Conservation (phyloP, 2,113 vertebrate species). For the Centropristis striata region DNA sequence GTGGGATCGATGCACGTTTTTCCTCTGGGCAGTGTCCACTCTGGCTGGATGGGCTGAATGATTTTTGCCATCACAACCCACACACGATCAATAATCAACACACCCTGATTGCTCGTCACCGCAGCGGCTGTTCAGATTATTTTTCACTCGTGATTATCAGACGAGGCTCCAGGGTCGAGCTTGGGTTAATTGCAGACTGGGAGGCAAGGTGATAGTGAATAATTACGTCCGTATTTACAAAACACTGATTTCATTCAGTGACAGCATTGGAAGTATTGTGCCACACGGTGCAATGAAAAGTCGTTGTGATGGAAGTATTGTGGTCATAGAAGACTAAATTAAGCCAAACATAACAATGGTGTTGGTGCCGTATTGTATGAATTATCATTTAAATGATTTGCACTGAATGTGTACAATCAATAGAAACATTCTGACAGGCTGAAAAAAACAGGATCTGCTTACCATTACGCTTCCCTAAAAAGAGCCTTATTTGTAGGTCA, state of each 20-base stretch:
- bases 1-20: conserved; percentile 58
- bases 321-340: background rate
- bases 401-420: background rate
- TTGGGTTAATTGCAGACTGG: conserved; percentile 47
- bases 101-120: conserved; percentile 38
- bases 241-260: conserved; percentile 7
- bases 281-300: too few relatives aligned
- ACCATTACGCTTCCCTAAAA: background rate
- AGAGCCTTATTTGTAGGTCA: too few relatives aligned
- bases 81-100: conserved; percentile 63
- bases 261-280: background rate
- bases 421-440: background rate
- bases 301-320: background rate
- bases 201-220: conserved; percentile 37
- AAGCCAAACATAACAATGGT: background rate
- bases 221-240: conserved; percentile 51
- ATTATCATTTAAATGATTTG: background rate
- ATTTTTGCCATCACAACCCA: conserved; percentile 68
- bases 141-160: conserved; percentile 50
- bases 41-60: conserved; percentile 53
- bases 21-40: conserved; percentile 60
- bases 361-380: background rate
- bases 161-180: conserved; percentile 9
- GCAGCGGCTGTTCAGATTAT: conserved; percentile 9
- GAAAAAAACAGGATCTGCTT: background rate